Evolutionary conservation across 2,888 invertebrate genomes (phyloP), one percentile per base, ranked within the genome.

Genomic region (Lithophane socia): DNA sequence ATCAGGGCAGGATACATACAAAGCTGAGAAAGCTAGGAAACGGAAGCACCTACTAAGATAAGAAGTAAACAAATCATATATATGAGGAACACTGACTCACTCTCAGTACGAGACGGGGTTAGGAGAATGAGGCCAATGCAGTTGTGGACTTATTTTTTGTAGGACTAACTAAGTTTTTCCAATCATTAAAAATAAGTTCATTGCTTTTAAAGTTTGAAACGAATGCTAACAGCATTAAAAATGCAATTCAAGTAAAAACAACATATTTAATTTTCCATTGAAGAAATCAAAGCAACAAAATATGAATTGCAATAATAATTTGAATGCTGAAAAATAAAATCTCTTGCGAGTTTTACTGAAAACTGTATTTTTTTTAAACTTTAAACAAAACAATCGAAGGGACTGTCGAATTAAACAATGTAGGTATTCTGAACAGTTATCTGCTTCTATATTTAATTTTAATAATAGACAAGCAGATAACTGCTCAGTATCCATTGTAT

Each of bases 11-110:
- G 56, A 52, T 9, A 67, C 66, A 65, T 47, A 64, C 54, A 49
- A 72, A 75, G 56, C 12, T 21, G 37, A 58, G 29, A 37, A 63
- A 66, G 58, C 69, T 67, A 72, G 85, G 80, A 82, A 91, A 85
- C 91, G 92, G 91, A 92, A 91, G 90, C 78, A 52, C 52, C 52
- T 86, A 86, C 83, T 92, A 91, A 93, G 93, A 93, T 94, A 93
- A 92, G 90, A 86, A 79, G 88, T 87, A 92, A 92, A 93, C 91
- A 92, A 86, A 77, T n/a, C n/a, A 74, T 83, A 78, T 75, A 82
- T 85, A 87, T 89, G 89, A 90, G 90, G 90, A 89, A 89, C 80
- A 89, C 88, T 92, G 91, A 92, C 86, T 91, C 92, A 91, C 82
- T 74, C 66, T 78, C 64, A 84, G 77, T 75, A 75, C 56, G n/a